Conservation (phyloP, 2,113 vertebrate genomes). For the Herpailurus yagouaroundi region DNA sequence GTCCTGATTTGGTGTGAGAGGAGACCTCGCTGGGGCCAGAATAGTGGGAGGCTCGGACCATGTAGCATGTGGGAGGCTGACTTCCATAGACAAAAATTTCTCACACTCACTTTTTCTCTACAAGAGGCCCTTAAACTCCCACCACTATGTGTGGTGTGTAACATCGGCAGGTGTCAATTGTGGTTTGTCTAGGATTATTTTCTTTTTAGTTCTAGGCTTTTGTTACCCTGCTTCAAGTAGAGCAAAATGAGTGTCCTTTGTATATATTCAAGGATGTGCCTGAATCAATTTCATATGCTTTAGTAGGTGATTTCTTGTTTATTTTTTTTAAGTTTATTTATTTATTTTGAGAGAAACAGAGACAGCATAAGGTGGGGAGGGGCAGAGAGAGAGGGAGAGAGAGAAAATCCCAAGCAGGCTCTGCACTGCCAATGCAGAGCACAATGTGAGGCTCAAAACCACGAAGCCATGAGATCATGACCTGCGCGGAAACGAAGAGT, state of each 20-base stretch:
- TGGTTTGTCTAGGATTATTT: neutral
- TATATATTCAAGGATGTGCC: neutral
- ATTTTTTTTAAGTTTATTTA: neutral
- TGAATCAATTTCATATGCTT: neutral
- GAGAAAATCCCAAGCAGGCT: no score
- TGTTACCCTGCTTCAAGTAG: neutral
- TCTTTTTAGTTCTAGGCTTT: neutral
- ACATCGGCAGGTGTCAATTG: neutral
- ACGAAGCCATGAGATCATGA: no score
- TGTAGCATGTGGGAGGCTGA: neutral
- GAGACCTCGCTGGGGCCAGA: no score
- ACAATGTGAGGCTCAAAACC: no score
- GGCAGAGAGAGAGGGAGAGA: no score
- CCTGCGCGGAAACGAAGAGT: no score
- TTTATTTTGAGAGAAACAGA: no score
- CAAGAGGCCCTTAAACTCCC: neutral
- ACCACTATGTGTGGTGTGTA: neutral
- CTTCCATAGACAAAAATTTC: neutral
- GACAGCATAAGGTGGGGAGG: no score
- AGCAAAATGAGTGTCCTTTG: neutral
- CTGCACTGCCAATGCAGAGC: no score
- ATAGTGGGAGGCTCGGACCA: neutral
- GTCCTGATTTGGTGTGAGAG: neutral
- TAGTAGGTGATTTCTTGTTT: neutral
- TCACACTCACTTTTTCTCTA: neutral